A percentile compares a stretch with the other conserved stretches of the same genome.
These are phyloP conservation scores for Polyodon spathula DNA, from an alignment of 2,113 vertebrate genomes.

Conservation along the genomic window DNA sequence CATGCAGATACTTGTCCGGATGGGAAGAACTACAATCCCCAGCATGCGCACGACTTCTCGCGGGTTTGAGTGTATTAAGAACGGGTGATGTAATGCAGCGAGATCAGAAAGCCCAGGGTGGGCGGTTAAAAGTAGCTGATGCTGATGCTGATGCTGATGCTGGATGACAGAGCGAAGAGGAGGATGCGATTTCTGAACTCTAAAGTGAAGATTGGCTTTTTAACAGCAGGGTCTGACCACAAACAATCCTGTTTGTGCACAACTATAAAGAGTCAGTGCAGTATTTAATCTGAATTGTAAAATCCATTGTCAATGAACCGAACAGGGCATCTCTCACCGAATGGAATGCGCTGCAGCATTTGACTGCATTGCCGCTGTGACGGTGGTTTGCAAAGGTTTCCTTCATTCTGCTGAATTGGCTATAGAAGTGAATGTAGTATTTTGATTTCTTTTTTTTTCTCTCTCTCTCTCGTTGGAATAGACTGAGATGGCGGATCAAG, in stretches of 20 bases:
- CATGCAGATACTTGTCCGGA: too few relatives aligned
- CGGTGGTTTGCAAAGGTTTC: slow-evolving; percentile 7
- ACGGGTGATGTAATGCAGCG: slow-evolving; percentile 26
- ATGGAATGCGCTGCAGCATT: slow-evolving; percentile 1
- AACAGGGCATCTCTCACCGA: neutral
- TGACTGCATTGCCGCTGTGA: slow-evolving; percentile 5
- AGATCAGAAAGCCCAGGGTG: slow-evolving; percentile 25
- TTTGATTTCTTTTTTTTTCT: neutral
- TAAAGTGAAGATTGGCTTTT: neutral
- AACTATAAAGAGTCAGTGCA: neutral
- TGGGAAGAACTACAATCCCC: slow-evolving; percentile 31
- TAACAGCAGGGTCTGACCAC: neutral
- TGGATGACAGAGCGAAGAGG: slow-evolving; percentile 18
- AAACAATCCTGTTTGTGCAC: neutral
- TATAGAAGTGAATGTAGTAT: slow-evolving; percentile 9
- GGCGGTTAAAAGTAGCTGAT: slow-evolving; percentile 9
- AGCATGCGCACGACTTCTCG: slow-evolving; percentile 6
- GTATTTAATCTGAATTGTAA: neutral
- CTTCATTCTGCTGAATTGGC: slow-evolving; percentile 12
- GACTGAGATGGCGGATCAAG: slow-evolving; percentile 68
- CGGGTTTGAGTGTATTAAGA: neutral
- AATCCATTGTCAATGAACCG: neutral
- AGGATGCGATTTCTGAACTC: slow-evolving; percentile 36
- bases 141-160: slow-evolving; percentile 46
- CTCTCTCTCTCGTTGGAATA: slow-evolving; percentile 1